These are phyloP conservation scores for Bombus sylvicola DNA, from an alignment of 1,140 invertebrate genomes.

Conservation along the genomic window DNA sequence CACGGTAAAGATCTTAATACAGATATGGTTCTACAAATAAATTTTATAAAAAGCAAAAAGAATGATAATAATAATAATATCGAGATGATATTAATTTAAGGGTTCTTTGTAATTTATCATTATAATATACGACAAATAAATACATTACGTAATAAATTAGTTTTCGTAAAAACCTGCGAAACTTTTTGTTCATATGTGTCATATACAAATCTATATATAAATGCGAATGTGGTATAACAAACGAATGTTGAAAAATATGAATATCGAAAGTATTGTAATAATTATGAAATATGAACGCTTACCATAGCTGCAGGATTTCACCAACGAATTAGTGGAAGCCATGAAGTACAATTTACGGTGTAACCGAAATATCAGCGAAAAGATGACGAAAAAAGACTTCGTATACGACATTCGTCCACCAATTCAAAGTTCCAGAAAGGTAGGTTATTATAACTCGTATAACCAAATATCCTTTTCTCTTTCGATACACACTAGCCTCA, in stretches of 20 bases:
- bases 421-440: conserved; percentile 58
- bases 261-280: background rate
- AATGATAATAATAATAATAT: conserved; percentile 22
- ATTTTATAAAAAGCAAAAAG: background rate
- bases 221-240: background rate
- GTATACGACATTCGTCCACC: conserved; percentile 70
- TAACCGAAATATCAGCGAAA: conserved; percentile 72
- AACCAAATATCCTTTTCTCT: background rate
- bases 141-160: conserved; percentile 68
- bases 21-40: conserved; percentile 36
- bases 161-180: background rate
- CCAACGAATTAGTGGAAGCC: conserved; percentile 42
- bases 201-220: too few relatives aligned
- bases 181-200: conserved; percentile 7
- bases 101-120: conserved; percentile 67
- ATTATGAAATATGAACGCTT: conserved; percentile 47
- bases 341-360: conserved; percentile 74
- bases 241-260: conserved; percentile 35
- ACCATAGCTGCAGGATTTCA: conserved; percentile 4
- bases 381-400: conserved; percentile 75
- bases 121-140: conserved; percentile 62
- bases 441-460: conserved; percentile 5
- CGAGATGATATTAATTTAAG: conserved; percentile 51
- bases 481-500: background rate
- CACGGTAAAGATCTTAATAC: conserved; percentile 52